Base-by-base conservation (phyloP, 2,797 vertebrate species). In the Varecia variegata region DNA sequence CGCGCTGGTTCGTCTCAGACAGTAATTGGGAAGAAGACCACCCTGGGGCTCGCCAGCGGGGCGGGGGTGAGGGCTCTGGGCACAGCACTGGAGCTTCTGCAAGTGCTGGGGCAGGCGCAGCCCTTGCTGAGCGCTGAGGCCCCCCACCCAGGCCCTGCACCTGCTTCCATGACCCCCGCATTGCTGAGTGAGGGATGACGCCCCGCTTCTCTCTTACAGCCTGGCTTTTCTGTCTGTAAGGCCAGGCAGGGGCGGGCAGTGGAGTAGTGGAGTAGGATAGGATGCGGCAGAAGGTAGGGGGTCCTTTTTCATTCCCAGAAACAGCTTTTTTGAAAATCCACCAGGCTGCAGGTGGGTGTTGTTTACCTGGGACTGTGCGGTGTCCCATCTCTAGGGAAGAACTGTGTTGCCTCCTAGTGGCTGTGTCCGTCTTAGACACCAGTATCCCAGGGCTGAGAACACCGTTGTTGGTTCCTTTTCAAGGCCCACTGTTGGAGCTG, bases 161-260 rank as follows among this genome's bases (percentile, higher is more conserved):
- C 56, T 43, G n/a, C 76, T 62, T 62, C 40, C 6, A 1, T 3
- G 40, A 30, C 2, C 43, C 20, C 10, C 0, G 0, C 27, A 0
- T 58, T 58, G 58, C 52, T 32, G 18, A 45, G 50, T 10, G 12
- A 82, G 35, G 4, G 18, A 6, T 5, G 1, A 3, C n/a, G 20
- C 6, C 23, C 21, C 40, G 40, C 56, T n/a, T 50, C 40, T 58
- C 56, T 60, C 60, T 68, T 67, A 2, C 6, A 50, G 10, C 7
- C 0, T 38, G 38, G 6, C 7, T 83, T 47, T 62, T 47, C 38
- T 76, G 32, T 45, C 11, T 13, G 1, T 1, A 30, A 52, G 65
- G 32, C 52, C n/a, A 3, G 23, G 40, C 67, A 38, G 81, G 30
- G 32, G 2, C 45, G 32, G 65, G 3, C 0, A 2, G 0, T 45